Evolutionary conservation across 2,797 vertebrate species (phyloP).

Genomic region (Pseudochirops corinnae): DNA sequence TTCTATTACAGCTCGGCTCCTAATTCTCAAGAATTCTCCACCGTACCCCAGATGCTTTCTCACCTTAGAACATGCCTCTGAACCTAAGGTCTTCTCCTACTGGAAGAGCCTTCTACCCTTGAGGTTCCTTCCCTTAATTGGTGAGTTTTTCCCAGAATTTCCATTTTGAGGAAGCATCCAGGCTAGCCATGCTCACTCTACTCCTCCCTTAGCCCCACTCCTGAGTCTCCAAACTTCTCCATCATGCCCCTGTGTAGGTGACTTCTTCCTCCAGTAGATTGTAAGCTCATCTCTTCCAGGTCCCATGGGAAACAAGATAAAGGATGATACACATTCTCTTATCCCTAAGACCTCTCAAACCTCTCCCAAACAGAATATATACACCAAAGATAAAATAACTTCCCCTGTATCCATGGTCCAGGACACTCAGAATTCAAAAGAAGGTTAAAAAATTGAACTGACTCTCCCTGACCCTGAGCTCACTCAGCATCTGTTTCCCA

Average conservation of each 20-base stretch:
- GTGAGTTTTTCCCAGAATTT: background rate
- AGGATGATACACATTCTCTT: background rate
- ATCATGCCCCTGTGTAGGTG: background rate
- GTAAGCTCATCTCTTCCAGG: too few relatives aligned
- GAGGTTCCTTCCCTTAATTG: background rate
- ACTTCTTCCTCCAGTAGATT: background rate
- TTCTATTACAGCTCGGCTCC: background rate
- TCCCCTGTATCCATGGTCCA: background rate
- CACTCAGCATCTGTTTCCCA: too few relatives aligned
- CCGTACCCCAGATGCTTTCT: background rate
- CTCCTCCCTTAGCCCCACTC: background rate
- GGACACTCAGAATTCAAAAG: background rate
- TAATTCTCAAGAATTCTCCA: background rate
- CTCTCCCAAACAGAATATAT: background rate
- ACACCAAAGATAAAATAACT: background rate
- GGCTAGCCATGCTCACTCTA: background rate
- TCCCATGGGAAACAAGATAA: background rate
- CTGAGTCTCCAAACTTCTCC: background rate
- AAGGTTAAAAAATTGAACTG: background rate
- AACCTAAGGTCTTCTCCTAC: background rate
- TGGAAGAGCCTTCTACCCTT: background rate
- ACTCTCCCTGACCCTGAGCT: background rate
- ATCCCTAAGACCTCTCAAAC: background rate
- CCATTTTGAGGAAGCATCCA: background rate
- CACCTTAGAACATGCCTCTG: background rate